Evolutionary conservation across 2,113 vertebrate species (phyloP), one percentile per base, ranked within the genome.

Genomic region (Silurus asotus): DNA sequence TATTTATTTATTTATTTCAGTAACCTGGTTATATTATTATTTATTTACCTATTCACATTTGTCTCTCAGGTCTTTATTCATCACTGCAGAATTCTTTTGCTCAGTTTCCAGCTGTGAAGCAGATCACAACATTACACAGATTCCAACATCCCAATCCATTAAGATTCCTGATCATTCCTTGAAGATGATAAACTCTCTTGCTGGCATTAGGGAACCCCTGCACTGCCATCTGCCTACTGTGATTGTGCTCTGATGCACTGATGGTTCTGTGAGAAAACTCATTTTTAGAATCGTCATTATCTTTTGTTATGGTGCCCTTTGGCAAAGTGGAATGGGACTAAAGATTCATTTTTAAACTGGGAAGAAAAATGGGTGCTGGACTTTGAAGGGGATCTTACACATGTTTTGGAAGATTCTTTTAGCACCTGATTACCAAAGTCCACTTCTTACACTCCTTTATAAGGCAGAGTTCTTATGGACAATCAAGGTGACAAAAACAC

Each of bases 241-340:
- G 94, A 98, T 98, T 97, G 96, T 97, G 95, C 96, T 96, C 96
- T 37, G 37, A 37, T 37, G 37, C 37, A 37, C 37, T 37, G 96
- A 96, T 97, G 97, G 97, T 96, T 97, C 96, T 11, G 5, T 23
- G 96, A 96, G 96, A 98, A 98, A 98, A 98, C 96, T 97, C 96
- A 98, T 98, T 98, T 98, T 98, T 96, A 95, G 94, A 92, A 95
- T 97, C 96, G 96, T 98, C 99, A 99, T 99, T 98, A 98, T 99
- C 98, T 99, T 98, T 96, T 96, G 98, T 98, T 98, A 98, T 94
- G 95, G 95, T 95, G 95, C 94, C 95, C 95, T 96, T 86, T 86
- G 95, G 95, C 95, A 94, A 93, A 97, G 94, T 97, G 97, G 96
- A 97, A 97, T 98, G 97, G 96, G 98, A 97, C 96, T 96, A 97